Evolutionary conservation across 2,888 invertebrate species (phyloP).

Genomic region (Diploptera punctata): DNA sequence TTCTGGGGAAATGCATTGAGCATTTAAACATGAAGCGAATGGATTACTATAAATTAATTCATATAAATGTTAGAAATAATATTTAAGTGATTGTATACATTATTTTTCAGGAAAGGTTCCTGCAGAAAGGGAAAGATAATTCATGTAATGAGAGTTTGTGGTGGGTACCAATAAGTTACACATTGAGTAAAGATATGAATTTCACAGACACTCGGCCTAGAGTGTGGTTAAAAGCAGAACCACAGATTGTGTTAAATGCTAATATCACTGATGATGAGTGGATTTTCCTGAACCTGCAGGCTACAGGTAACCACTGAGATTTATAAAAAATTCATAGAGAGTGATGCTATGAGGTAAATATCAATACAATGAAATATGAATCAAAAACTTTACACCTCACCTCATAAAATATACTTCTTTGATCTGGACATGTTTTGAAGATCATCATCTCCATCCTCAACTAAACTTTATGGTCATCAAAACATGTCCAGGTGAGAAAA

Average conservation of each 20-base stretch:
- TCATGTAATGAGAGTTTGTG: not conserved
- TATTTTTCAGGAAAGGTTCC: slow-evolving; percentile 19
- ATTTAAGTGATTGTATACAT: too few relatives aligned
- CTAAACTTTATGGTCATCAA: not conserved
- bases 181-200: slow-evolving; percentile 54
- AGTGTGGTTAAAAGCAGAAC: slow-evolving; percentile 65
- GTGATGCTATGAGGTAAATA: not conserved
- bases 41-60: too few relatives aligned
- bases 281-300: slow-evolving; percentile 76
- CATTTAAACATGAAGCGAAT: too few relatives aligned
- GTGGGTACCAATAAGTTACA: not conserved
- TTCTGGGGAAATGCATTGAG: too few relatives aligned
- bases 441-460: too few relatives aligned
- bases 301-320: slow-evolving; percentile 64
- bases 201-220: slow-evolving; percentile 70
- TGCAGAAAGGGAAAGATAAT: not conserved
- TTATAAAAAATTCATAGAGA: not conserved
- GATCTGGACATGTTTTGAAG: too few relatives aligned
- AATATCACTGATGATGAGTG: slow-evolving; percentile 62
- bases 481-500: too few relatives aligned
- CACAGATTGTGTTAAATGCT: slow-evolving; percentile 52
- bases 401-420: too few relatives aligned
- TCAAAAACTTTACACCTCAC: too few relatives aligned
- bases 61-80: too few relatives aligned
- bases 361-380: not conserved